A percentile compares a stretch with the other conserved stretches of the same genome.
Evolutionary conservation across 2,113 vertebrate genomes (phyloP).

Genomic region (Todiramphus chloris): DNA sequence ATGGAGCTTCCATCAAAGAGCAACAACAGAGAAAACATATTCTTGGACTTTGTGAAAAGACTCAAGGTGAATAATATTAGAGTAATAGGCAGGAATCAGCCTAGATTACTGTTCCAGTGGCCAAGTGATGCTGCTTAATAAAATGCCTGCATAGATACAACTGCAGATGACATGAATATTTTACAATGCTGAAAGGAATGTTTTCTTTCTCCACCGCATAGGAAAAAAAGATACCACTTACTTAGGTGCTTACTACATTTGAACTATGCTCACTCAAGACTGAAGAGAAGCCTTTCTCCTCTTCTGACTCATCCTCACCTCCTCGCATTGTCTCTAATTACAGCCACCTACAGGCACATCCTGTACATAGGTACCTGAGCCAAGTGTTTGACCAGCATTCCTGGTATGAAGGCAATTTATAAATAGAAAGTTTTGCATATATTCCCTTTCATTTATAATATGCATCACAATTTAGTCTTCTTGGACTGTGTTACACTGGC

Average conservation of each 20-base stretch:
- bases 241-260: not conserved
- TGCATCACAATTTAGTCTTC: not conserved
- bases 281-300: not conserved
- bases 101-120: not conserved
- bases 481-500: not conserved
- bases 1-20: not conserved
- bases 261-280: not conserved
- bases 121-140: not conserved
- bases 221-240: not conserved
- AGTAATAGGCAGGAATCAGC: not conserved
- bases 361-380: not conserved
- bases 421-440: not conserved
- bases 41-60: constrained; percentile 20
- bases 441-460: not conserved
- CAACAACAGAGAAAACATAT: not conserved
- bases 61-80: not conserved
- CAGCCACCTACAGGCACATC: not conserved
- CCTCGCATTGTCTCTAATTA: not conserved
- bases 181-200: not conserved
- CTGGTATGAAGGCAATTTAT: not conserved
- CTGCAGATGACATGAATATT: not conserved
- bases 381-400: not conserved
- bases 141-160: not conserved
- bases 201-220: not conserved
- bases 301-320: not conserved